Conservation (phyloP, 2,113 vertebrate genomes). For the Petrocephalus microphthalmus region DNA sequence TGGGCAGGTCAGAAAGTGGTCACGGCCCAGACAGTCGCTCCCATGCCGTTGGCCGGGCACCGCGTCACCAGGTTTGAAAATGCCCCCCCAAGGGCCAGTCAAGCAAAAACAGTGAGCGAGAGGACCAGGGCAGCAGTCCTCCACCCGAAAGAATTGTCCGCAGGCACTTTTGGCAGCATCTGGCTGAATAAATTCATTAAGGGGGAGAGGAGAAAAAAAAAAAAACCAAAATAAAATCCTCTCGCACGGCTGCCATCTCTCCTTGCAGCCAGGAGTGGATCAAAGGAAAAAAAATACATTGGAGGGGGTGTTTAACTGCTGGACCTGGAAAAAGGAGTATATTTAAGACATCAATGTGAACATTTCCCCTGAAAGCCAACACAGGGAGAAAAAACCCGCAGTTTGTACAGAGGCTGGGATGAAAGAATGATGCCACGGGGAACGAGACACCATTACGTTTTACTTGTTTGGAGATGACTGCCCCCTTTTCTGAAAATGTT, state of each 20-base stretch:
- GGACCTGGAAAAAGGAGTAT: slow-evolving; percentile 61
- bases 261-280: slow-evolving; percentile 70
- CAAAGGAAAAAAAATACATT: slow-evolving; percentile 68
- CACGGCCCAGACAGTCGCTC: slow-evolving; percentile 23
- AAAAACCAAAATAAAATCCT: slow-evolving; percentile 32
- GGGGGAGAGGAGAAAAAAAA: slow-evolving; percentile 35
- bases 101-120: background rate
- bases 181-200: slow-evolving; percentile 70
- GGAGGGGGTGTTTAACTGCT: slow-evolving; percentile 68
- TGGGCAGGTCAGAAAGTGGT: slow-evolving; percentile 13
- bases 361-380: slow-evolving; percentile 54
- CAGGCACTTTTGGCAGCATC: slow-evolving; percentile 59
- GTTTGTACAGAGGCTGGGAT: slow-evolving; percentile 35
- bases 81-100: background rate
- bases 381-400: slow-evolving; percentile 25
- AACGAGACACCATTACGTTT: slow-evolving; percentile 21
- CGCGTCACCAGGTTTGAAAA: slow-evolving; percentile 5
- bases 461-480: background rate
- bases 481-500: background rate
- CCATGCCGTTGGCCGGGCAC: background rate
- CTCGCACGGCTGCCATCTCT: slow-evolving; percentile 64
- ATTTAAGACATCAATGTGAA: slow-evolving; percentile 57
- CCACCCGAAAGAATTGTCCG: slow-evolving; percentile 55
- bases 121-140: slow-evolving; percentile 44
- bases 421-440: slow-evolving; percentile 34